Base-by-base conservation (phyloP, 1,140 invertebrate genomes). In the Bombus turneri region DNA sequence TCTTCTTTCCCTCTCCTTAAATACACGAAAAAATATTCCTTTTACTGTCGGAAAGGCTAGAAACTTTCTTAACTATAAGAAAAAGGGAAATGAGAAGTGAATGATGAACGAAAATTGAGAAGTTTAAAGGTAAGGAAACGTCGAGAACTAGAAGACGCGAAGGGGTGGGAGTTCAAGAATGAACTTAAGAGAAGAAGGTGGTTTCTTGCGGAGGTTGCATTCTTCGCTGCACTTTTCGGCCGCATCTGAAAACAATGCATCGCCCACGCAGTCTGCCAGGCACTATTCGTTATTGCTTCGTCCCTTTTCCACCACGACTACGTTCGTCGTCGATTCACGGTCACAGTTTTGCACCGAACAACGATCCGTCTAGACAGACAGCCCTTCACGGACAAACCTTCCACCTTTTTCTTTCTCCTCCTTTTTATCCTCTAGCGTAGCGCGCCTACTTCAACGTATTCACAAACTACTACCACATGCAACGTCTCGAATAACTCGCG, bases 341-440 rank as follows among this genome's bases (percentile, higher is more conserved):
- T 83, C 88, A 81, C 59, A 71, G 75, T 83, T 81, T 79, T 86
- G 77, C 77, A 74, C 47, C 79, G 39, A 85, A 83, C 88, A 89
- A 83, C 85, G 85, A 89, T 89, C 84, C 84, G 88, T 89, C 88
- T 89, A 89, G 88, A 89, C 88, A 83, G 87, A 89, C 84, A 88
- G 66, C 88, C 87, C 87, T 89, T 78, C 87, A 73, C 53, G 74
- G 68, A 83, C 77, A 73, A 83, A 86, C 88, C 75, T 83, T 83
- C 88, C 76, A 86, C 74, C 84, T 88, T 79, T 86, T 89, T 75
- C 62, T 79, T 80, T 64, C 79, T 10, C 77, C 57, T 47, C 47
- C 37, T 71, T 78, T 66, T 43, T 72, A 10, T 41, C 31, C 41
- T 2, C 80, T 62, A 72, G 37, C 43, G 34, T 37, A 12, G 34